A percentile compares a stretch with the other conserved stretches of the same genome.
These are phyloP conservation scores for Drosophila micromelanica DNA, from an alignment of 1,140 invertebrate species.

Conservation along the genomic window DNA sequence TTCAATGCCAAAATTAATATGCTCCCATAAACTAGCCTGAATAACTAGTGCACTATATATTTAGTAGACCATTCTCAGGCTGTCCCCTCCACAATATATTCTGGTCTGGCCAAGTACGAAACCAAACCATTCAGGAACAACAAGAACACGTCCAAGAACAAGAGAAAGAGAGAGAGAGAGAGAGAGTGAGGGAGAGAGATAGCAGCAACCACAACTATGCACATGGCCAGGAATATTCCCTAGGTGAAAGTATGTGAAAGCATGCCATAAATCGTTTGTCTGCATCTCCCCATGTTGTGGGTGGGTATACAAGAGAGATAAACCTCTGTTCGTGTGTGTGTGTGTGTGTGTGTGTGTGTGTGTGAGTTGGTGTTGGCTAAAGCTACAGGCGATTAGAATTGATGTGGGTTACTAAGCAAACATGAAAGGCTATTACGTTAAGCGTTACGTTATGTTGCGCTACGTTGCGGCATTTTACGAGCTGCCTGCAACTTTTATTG, in stretches of 20 bases:
- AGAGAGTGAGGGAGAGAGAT: conserved; percentile 16
- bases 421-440: conserved; percentile 83
- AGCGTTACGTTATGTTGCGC: conserved; percentile 70
- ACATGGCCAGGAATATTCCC: conserved; percentile 71
- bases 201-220: conserved; percentile 58
- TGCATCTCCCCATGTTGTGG: conserved; percentile 47
- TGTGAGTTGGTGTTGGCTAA: conserved; percentile 44
- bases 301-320: conserved; percentile 36
- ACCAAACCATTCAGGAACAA: neutral
- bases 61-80: neutral
- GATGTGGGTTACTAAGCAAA: conserved; percentile 83
- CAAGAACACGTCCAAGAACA: conserved; percentile 2
- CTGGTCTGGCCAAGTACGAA: neutral
- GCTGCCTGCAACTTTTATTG: conserved; percentile 55
- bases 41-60: conserved; percentile 28
- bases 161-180: neutral
- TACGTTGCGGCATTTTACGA: conserved; percentile 60
- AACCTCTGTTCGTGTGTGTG: conserved; percentile 19
- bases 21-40: conserved; percentile 62
- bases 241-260: conserved; percentile 83
- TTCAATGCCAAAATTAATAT: conserved; percentile 80
- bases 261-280: conserved; percentile 80
- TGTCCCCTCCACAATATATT: neutral
- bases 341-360: conserved; percentile 15
- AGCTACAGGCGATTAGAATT: conserved; percentile 75